Percentiles rank a stretch among this genome's conserved stretches.
Evolutionary conservation across 2,113 vertebrate genomes (phyloP).

Genomic region (Melanotaenia duboulayi): DNA sequence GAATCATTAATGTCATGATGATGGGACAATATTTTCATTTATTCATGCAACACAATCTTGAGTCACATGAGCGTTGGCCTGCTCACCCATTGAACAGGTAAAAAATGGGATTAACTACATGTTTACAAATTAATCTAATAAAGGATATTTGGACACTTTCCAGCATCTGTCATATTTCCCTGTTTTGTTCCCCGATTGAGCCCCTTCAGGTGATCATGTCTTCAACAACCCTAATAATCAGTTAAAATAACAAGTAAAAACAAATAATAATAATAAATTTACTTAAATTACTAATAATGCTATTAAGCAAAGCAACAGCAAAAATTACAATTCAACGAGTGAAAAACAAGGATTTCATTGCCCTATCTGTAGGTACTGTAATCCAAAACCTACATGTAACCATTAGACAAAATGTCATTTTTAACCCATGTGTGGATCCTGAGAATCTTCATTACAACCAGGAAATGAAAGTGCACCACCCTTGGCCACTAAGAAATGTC

Average conservation of each 20-base stretch:
- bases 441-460: slow-evolving; percentile 81
- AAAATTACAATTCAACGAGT: not conserved
- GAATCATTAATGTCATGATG: too few species aligned
- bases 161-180: not conserved
- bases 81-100: too few species aligned
- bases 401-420: slow-evolving; percentile 83
- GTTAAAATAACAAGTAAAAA: not conserved
- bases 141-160: not conserved
- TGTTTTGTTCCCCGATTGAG: too few species aligned
- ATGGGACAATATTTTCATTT: too few species aligned
- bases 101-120: too few species aligned
- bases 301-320: not conserved
- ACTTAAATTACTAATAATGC: not conserved
- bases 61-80: too few species aligned
- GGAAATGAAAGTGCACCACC: slow-evolving; percentile 78
- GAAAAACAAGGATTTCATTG: not conserved
- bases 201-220: too few species aligned
- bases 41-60: too few species aligned
- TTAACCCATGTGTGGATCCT: slow-evolving; percentile 76
- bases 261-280: too few species aligned
- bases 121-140: not conserved
- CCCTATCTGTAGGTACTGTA: slow-evolving; percentile 33
- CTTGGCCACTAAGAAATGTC: slow-evolving; percentile 71
- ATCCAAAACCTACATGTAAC: slow-evolving; percentile 79
- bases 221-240: not conserved